Conservation (phyloP, 1,140 invertebrate genomes). For the Pachypsylla venusta region DNA sequence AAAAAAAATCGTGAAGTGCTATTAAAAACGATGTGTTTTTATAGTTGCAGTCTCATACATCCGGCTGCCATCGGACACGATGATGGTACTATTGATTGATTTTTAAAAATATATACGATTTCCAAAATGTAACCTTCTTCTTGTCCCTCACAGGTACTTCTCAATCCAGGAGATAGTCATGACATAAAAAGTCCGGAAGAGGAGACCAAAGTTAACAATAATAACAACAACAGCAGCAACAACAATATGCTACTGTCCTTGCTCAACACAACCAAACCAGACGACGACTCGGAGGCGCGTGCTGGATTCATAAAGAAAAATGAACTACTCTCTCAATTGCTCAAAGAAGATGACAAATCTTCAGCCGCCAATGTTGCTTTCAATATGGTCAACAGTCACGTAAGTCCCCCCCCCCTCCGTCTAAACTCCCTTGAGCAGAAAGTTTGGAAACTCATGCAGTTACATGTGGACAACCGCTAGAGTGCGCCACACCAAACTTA, state of each 20-base stretch:
- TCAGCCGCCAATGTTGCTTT: constrained; percentile 4
- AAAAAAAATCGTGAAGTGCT: too few species aligned
- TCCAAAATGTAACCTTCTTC: too few species aligned
- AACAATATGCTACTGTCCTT: neutral
- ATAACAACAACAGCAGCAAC: constrained; percentile 9
- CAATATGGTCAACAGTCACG: constrained; percentile 7
- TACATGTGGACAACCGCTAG: too few species aligned
- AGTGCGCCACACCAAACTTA: too few species aligned
- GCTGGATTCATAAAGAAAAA: constrained; percentile 44
- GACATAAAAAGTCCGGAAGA: neutral
- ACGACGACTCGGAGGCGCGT: constrained; percentile 49
- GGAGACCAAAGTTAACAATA: constrained; percentile 1
- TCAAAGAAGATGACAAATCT: constrained; percentile 43
- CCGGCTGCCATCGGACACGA: too few species aligned
- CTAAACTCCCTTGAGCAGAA: too few species aligned
- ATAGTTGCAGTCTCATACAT: too few species aligned
- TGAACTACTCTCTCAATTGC: constrained; percentile 61
- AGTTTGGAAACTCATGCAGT: too few species aligned
- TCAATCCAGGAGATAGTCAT: neutral
- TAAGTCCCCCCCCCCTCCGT: too few species aligned
- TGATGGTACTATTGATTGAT: too few species aligned
- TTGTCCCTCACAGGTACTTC: neutral
- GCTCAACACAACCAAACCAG: neutral
- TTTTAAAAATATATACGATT: too few species aligned
- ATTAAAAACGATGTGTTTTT: too few species aligned